Percentiles rank a stretch among this genome's conserved stretches.
phyloP scores from a whole-genome alignment of 2,113 vertebrate species.

The Tursiops truncatus region DNA sequence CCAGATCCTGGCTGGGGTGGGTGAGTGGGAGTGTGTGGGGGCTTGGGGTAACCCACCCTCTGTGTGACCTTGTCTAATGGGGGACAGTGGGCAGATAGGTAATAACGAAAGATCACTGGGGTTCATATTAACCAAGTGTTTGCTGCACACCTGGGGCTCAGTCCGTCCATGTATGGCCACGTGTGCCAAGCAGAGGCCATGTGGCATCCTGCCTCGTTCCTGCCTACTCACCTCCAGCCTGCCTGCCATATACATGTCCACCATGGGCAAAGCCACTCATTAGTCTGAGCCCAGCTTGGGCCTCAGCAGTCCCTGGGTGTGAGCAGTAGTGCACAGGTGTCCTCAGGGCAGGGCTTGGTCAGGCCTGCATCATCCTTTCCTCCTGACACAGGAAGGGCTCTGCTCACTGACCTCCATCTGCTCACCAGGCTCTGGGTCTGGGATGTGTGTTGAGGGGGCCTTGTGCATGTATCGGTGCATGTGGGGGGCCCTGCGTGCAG shows the following conservation, averaged over 20 bases:
- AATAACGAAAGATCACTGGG: neutral
- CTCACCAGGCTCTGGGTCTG: neutral
- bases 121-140: neutral
- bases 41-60: neutral
- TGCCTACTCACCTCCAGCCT: neutral
- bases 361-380: neutral
- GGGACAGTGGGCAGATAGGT: neutral
- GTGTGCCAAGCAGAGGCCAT: neutral
- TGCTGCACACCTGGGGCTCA: neutral
- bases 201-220: neutral
- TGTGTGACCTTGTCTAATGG: neutral
- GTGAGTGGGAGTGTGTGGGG: neutral
- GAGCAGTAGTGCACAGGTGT: neutral
- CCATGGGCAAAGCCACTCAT: neutral
- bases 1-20: neutral
- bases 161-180: neutral
- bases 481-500: too few species aligned
- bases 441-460: neutral
- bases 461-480: neutral
- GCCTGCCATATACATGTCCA: neutral
- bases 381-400: neutral
- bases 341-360: neutral
- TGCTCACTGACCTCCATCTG: neutral
- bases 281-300: neutral
- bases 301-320: neutral